phyloP scores from a whole-genome alignment of 2,113 vertebrate species.

The Trachemys scripta region DNA sequence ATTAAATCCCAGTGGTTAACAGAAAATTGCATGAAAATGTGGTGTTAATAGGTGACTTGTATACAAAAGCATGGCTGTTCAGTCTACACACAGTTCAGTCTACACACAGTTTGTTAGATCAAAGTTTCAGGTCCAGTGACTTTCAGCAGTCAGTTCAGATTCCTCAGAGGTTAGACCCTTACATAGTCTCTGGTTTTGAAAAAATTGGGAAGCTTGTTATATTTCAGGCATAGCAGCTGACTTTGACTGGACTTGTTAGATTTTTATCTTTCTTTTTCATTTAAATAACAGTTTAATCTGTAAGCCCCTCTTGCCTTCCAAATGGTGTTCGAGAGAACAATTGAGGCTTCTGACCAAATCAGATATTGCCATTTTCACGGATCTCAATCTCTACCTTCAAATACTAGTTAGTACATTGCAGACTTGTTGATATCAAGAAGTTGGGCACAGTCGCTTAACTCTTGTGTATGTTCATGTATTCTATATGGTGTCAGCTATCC shows the following conservation, averaged over 20 bases:
- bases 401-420: neutral
- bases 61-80: conserved; percentile 34
- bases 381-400: neutral
- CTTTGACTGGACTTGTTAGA: neutral
- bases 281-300: neutral
- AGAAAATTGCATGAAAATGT: neutral
- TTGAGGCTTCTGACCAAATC: neutral
- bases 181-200: neutral
- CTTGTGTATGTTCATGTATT: neutral
- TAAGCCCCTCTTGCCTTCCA: neutral
- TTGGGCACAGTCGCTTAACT: neutral
- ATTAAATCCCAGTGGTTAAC: neutral
- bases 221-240: neutral
- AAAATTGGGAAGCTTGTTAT: neutral
- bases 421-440: neutral
- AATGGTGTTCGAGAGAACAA: neutral
- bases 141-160: conserved; percentile 26
- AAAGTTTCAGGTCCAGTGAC: conserved; percentile 7
- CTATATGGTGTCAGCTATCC: rapidly evolving
- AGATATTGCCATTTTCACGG: neutral
- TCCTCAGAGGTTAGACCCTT: neutral
- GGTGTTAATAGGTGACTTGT: conserved; percentile 11
- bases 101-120: conserved; percentile 12
- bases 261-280: neutral
- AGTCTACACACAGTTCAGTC: neutral